phyloP scores from a whole-genome alignment of 2,113 vertebrate species.

The Plectropomus leopardus region DNA sequence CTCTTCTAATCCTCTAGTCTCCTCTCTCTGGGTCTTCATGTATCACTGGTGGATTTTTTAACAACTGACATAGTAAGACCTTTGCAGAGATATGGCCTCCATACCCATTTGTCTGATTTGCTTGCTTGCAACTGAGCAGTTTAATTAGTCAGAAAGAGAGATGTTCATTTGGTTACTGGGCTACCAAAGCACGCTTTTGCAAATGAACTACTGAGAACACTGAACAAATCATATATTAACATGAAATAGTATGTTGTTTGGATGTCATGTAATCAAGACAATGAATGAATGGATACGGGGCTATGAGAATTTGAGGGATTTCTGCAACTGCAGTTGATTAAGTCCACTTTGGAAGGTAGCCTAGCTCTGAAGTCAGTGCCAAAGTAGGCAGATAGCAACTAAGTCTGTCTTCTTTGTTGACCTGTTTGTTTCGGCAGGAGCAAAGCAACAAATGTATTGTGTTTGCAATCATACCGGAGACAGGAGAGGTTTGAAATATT shows the following conservation, averaged over 20 bases:
- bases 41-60: background rate
- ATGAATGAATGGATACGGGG: slow-evolving; percentile 1
- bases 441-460: background rate
- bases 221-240: background rate
- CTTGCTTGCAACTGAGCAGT: background rate
- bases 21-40: background rate
- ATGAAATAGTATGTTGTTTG: background rate
- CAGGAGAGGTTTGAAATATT: background rate
- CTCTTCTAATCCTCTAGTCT: background rate
- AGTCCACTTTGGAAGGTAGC: background rate
- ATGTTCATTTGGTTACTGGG: background rate
- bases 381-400: background rate
- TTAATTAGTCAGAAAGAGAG: background rate
- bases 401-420: background rate
- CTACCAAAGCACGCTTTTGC: background rate
- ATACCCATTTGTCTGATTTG: background rate
- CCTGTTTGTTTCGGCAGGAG: background rate
- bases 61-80: background rate
- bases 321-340: slow-evolving; percentile 11
- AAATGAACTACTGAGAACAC: background rate
- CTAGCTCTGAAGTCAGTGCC: background rate
- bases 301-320: slow-evolving; percentile 2
- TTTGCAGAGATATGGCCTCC: background rate
- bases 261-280: slow-evolving; percentile 1
- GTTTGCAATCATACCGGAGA: background rate